These are phyloP conservation scores for Psettodes erumei DNA, from an alignment of 2,113 vertebrate species.

Conservation along the genomic window DNA sequence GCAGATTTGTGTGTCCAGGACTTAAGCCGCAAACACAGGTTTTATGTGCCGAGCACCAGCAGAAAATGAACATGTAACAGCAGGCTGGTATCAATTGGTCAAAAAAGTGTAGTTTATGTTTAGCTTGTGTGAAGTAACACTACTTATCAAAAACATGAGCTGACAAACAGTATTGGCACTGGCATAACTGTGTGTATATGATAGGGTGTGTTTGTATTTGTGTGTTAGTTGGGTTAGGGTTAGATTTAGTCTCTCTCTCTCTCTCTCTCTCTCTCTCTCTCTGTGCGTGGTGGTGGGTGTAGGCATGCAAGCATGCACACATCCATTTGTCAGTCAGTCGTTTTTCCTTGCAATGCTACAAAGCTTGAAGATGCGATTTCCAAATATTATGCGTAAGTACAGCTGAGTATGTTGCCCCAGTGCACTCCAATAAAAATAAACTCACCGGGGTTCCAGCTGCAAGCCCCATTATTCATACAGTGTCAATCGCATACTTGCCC, in stretches of 20 bases:
- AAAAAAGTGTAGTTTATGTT: neutral
- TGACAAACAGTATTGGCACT: neutral
- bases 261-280: too few relatives aligned
- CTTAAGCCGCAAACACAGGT: neutral
- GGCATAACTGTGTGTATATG: neutral
- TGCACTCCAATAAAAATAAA: constrained; percentile 46
- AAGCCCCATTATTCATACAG: constrained; percentile 52
- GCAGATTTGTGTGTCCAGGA: neutral
- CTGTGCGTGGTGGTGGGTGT: too few relatives aligned
- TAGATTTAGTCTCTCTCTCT: too few relatives aligned
- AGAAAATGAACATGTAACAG: neutral
- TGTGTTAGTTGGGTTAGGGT: too few relatives aligned
- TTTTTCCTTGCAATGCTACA: constrained; percentile 9
- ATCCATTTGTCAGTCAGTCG: neutral
- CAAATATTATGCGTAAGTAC: constrained; percentile 30
- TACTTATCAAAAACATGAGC: neutral
- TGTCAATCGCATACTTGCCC: constrained; percentile 68
- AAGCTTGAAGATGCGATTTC: constrained; percentile 15
- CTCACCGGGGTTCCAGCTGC: constrained; percentile 47
- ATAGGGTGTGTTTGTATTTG: neutral
- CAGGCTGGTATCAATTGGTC: neutral
- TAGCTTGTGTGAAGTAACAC: neutral
- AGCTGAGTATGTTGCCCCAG: constrained; percentile 4
- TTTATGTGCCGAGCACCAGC: neutral
- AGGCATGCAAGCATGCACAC: neutral